Evolutionary conservation across 2,113 vertebrate species (phyloP).

Genomic region (Platanista minor): DNA sequence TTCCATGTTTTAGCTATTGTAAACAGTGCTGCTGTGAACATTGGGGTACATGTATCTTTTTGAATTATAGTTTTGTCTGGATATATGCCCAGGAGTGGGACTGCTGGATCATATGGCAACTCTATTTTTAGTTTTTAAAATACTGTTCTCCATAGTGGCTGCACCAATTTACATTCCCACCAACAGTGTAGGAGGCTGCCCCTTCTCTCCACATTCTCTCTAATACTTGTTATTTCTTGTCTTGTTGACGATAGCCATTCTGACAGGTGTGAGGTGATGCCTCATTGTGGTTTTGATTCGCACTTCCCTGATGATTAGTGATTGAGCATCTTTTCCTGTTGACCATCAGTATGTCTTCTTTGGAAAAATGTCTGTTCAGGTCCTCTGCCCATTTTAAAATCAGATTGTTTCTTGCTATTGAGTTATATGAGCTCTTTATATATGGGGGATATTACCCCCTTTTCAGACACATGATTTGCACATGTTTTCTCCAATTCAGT

Average conservation of each 20-base stretch:
- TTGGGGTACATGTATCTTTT: not conserved
- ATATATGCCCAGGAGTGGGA: not conserved
- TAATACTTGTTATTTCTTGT: not conserved
- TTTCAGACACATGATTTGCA: not conserved
- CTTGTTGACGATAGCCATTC: not conserved
- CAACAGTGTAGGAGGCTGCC: not conserved
- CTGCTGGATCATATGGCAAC: not conserved
- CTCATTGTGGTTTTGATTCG: not conserved
- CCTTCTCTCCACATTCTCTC: not conserved
- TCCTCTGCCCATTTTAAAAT: not conserved
- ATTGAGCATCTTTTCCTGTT: not conserved
- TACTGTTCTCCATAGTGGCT: not conserved
- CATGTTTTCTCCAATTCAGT: not conserved
- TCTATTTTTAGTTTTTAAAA: not conserved
- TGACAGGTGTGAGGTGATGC: not conserved
- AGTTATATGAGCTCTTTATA: not conserved
- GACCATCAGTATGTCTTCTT: not conserved
- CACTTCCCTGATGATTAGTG: not conserved
- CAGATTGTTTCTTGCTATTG: not conserved
- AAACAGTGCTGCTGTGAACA: not conserved
- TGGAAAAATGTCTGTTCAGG: not conserved
- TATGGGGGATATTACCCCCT: not conserved
- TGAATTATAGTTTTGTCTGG: not conserved
- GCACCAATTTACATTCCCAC: not conserved
- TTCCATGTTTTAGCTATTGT: not conserved